phyloP scores from a whole-genome alignment of 1,140 invertebrate genomes.

The Gryon sp. region DNA sequence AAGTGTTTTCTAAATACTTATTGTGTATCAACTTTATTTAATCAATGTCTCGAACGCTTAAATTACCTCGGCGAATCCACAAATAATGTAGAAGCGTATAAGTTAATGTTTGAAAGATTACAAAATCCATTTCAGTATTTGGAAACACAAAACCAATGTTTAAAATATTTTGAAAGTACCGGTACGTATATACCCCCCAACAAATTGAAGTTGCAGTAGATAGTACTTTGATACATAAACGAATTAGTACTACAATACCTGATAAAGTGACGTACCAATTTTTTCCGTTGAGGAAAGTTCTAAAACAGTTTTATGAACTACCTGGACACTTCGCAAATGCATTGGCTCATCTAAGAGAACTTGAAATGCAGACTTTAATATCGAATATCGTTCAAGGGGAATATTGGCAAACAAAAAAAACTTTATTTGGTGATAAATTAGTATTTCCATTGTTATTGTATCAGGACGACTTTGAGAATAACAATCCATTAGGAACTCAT shows the following conservation, averaged over 20 bases:
- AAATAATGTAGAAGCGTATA: slow-evolving; percentile 1
- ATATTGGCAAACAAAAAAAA: slow-evolving; percentile 57
- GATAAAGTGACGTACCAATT: no score
- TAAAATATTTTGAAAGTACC: slow-evolving; percentile 14
- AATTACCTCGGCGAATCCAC: neutral
- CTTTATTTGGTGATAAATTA: slow-evolving; percentile 31
- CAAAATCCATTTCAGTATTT: slow-evolving; percentile 17
- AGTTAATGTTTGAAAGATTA: neutral
- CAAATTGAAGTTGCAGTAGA: slow-evolving; percentile 1
- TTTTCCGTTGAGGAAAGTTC: no score
- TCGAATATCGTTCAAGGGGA: slow-evolving; percentile 61
- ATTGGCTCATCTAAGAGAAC: neutral
- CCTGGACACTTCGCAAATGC: neutral
- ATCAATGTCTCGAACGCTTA: no score
- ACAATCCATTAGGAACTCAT: slow-evolving; percentile 66
- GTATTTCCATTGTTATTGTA: slow-evolving; percentile 66
- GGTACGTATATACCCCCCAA: slow-evolving; percentile 14
- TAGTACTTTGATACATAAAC: no score
- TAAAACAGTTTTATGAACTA: no score
- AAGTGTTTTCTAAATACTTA: no score
- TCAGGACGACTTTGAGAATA: slow-evolving; percentile 49
- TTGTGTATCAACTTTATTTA: no score
- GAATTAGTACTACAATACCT: no score
- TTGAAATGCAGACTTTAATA: slow-evolving; percentile 1
- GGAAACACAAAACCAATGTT: slow-evolving; percentile 5